phyloP scores from a whole-genome alignment of 2,113 vertebrate species.

The Macrotus californicus region DNA sequence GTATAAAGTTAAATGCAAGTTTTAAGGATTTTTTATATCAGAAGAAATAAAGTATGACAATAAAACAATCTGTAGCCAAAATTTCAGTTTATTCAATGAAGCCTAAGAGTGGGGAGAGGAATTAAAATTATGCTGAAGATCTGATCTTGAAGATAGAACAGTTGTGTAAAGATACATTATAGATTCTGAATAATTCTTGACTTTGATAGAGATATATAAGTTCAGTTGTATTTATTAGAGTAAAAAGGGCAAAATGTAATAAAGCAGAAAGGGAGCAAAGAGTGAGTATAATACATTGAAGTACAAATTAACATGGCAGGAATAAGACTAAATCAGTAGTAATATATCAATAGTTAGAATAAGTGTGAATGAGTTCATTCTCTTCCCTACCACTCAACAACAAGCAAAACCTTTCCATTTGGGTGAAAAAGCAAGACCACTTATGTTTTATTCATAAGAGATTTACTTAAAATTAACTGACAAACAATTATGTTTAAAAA shows the following conservation, averaged over 20 bases:
- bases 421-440: background rate
- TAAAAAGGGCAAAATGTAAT: background rate
- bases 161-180: background rate
- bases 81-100: constrained; percentile 3
- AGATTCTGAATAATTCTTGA: background rate
- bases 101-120: background rate
- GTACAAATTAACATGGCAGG: background rate
- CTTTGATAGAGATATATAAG: background rate
- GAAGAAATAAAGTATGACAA: background rate
- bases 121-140: background rate
- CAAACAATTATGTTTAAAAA: background rate
- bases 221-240: background rate
- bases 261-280: background rate
- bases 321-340: background rate
- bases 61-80: background rate
- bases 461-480: background rate
- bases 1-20: background rate
- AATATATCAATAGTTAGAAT: background rate
- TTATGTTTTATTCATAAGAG: background rate
- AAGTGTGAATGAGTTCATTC: background rate
- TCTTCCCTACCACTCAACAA: background rate
- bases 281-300: background rate
- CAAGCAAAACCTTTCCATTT: background rate
- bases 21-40: background rate
- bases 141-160: background rate